Evolutionary conservation across 1,140 invertebrate genomes (phyloP), one percentile per base, ranked within the genome.

Genomic region (Notospermus geniculatus): DNA sequence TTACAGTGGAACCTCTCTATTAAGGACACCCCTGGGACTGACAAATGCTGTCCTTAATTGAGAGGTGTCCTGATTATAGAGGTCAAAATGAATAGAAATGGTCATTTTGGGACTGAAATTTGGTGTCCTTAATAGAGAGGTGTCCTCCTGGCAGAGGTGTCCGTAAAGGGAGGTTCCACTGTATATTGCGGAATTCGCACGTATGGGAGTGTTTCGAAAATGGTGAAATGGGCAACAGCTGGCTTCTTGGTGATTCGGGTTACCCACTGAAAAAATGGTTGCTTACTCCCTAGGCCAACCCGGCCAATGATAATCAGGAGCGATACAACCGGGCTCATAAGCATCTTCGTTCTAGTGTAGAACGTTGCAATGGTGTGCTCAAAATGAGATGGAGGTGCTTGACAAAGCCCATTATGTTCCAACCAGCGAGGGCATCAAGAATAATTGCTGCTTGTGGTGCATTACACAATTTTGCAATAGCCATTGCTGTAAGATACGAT

Each of bases 381-480:
- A 50, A 5, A n/a, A 23, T 19, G 25, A 50, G 46, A 19, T 50
- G n/a, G n/a, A 19, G 25, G n/a, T 50, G 46, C 46, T n/a, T 50
- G 4, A 19, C n/a, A 4, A 27, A 27, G 25, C 19, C n/a, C 4
- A 27, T 50, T 5, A 50, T 19, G 25, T 23, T 50, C 9, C 5
- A 5, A 50, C 46, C 46, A 50, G n/a, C 4, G 4, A 50, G n/a
- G 46, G 46, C 25, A 5, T n/a, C 19, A 7, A 50, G 25, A n/a
- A 50, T 50, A 7, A 23, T 50, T 5, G 46, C 19, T 23, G 46
- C 46, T 19, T 50, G 46, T 50, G 46, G 19, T 50, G 46, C 25
- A 5, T n/a, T 50, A n/a, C 46, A 50, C 46, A 19, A 50, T 50
- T 23, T 50, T 50, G n/a, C 46, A 5, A 50, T 50, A 5, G 46